These are phyloP conservation scores for Diadophis punctatus DNA, from an alignment of 2,113 vertebrate genomes.

Conservation along the genomic window DNA sequence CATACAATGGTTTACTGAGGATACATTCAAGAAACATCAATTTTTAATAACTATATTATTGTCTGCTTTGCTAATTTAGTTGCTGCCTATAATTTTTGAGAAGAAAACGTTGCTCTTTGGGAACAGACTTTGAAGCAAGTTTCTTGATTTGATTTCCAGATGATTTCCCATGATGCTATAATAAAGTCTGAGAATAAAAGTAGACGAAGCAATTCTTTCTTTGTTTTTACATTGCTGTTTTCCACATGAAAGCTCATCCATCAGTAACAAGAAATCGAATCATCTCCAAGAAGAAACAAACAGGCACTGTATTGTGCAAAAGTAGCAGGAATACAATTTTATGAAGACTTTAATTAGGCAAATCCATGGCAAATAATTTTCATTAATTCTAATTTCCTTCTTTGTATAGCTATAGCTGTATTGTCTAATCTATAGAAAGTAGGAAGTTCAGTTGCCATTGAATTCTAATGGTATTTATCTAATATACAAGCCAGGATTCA, in stretches of 20 bases:
- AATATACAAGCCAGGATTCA: too few relatives aligned
- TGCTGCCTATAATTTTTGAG: neutral
- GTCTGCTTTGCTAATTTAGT: neutral
- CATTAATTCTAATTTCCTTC: neutral
- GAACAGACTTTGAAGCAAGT: neutral
- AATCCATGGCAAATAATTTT: neutral
- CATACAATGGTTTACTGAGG: neutral
- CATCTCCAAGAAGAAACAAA: neutral
- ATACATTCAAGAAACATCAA: neutral
- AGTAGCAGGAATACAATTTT: neutral
- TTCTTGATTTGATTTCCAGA: neutral
- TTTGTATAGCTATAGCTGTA: too few relatives aligned
- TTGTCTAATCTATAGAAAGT: too few relatives aligned
- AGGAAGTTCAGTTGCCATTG: too few relatives aligned
- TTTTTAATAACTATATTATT: neutral
- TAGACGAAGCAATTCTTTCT: neutral
- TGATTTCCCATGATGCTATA: neutral
- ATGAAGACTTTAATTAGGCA: neutral
- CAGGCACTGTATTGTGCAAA: neutral
- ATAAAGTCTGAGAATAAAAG: neutral
- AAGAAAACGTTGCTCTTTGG: neutral
- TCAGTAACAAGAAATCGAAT: neutral
- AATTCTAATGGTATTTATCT: too few relatives aligned
- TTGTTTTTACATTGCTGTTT: neutral
- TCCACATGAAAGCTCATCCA: neutral